These are phyloP conservation scores for Agonopterix arenella DNA, from an alignment of 2,888 invertebrate genomes.

Conservation along the genomic window DNA sequence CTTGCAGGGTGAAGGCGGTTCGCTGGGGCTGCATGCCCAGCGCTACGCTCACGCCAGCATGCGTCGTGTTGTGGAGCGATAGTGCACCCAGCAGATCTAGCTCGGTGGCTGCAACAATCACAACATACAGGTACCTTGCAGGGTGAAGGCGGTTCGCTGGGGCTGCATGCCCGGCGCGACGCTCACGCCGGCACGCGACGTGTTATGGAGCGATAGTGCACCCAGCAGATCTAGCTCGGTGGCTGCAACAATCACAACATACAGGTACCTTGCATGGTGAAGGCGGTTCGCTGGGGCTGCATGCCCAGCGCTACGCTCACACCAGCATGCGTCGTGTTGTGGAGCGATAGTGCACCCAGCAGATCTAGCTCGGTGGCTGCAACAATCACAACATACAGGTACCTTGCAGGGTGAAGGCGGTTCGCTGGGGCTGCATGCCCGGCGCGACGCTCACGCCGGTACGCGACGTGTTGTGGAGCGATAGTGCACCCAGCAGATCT, in stretches of 20 bases:
- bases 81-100: not conserved
- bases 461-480: not conserved
- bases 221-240: not conserved
- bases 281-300: no score
- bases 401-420: conserved; percentile 87
- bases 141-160: no score
- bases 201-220: not conserved
- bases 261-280: not conserved
- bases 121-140: not conserved
- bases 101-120: not conserved
- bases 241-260: not conserved
- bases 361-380: not conserved
- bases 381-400: conserved; percentile 10
- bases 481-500: not conserved
- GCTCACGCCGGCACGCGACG: conserved; percentile 27
- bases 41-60: conserved; percentile 55
- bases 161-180: conserved; percentile 23
- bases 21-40: conserved; percentile 82
- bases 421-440: conserved; percentile 82
- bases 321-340: not conserved
- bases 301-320: conserved; percentile 39
- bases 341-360: conserved; percentile 1
- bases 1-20: conserved; percentile 85
- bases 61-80: not conserved
- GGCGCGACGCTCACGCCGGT: conserved; percentile 63